Conservation (phyloP, 2,888 invertebrate species). For the Callosobruchus maculatus region DNA sequence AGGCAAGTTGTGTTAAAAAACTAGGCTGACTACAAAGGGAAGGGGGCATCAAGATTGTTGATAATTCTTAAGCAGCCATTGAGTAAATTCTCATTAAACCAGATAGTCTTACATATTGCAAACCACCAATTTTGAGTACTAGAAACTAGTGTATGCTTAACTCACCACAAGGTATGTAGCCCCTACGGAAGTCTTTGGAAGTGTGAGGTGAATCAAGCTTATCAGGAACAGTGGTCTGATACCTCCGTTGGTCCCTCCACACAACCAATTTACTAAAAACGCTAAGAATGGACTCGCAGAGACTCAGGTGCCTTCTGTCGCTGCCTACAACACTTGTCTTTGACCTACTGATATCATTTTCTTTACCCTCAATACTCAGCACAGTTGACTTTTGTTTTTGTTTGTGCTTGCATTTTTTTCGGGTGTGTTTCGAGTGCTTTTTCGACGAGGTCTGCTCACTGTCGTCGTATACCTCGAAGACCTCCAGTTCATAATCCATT, state of each 20-base stretch:
- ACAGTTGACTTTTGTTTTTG: slow-evolving; percentile 37
- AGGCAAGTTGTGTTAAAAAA: too few species aligned
- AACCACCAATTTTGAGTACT: too few species aligned
- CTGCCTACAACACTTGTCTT: slow-evolving; percentile 42
- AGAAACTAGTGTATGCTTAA: slow-evolving; percentile 24
- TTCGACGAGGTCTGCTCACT: slow-evolving; percentile 40
- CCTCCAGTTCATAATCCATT: slow-evolving; percentile 54
- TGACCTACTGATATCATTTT: slow-evolving; percentile 42
- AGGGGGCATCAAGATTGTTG: too few species aligned
- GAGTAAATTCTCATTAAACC: too few species aligned
- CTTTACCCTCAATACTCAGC: slow-evolving; percentile 33
- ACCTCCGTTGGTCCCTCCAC: slow-evolving; percentile 52
- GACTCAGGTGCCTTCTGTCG: slow-evolving; percentile 47
- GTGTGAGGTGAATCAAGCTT: slow-evolving; percentile 44
- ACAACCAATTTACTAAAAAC: slow-evolving; percentile 45
- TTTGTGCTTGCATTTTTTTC: slow-evolving; percentile 50
- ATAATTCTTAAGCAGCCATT: too few species aligned
- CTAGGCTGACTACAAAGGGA: too few species aligned
- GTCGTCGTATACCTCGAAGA: slow-evolving; percentile 50
- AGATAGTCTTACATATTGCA: too few species aligned
- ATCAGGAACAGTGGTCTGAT: slow-evolving; percentile 44
- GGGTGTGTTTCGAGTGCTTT: slow-evolving; percentile 44
- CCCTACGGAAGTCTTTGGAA: slow-evolving; percentile 44
- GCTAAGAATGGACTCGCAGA: slow-evolving; percentile 62
- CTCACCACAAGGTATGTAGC: slow-evolving; percentile 47